phyloP scores from a whole-genome alignment of 2,113 vertebrate species.

The Jacana jacana region DNA sequence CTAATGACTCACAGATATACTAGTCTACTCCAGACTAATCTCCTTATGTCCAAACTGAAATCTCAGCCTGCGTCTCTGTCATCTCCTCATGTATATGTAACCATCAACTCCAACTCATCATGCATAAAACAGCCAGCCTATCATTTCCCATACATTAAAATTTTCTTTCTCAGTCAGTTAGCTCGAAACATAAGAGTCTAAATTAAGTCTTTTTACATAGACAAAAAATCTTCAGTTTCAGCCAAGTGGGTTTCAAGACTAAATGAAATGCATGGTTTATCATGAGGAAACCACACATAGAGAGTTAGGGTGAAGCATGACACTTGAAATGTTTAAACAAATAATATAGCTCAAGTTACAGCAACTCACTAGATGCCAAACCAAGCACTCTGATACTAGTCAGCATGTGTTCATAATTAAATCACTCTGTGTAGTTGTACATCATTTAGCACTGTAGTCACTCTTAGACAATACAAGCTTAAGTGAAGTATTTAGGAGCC shows the following conservation, averaged over 20 bases:
- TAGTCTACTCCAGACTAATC: conserved; percentile 37
- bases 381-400: background rate
- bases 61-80: background rate
- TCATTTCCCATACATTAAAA: background rate
- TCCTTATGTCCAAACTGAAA: conserved; percentile 50
- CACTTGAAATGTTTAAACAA: background rate
- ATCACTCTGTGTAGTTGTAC: background rate
- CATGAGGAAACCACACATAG: background rate
- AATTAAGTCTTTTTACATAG: background rate
- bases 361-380: background rate
- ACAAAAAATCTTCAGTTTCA: background rate
- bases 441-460: fast-evolving
- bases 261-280: background rate
- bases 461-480: background rate
- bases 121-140: background rate
- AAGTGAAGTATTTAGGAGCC: background rate
- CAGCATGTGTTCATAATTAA: background rate
- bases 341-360: background rate
- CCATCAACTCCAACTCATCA: background rate
- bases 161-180: background rate
- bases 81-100: background rate
- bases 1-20: conserved; percentile 52
- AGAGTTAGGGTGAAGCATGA: background rate
- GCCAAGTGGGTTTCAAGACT: background rate
- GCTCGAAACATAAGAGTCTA: background rate